Base-by-base conservation (phyloP, 2,113 vertebrate species). In the Indicator indicator region DNA sequence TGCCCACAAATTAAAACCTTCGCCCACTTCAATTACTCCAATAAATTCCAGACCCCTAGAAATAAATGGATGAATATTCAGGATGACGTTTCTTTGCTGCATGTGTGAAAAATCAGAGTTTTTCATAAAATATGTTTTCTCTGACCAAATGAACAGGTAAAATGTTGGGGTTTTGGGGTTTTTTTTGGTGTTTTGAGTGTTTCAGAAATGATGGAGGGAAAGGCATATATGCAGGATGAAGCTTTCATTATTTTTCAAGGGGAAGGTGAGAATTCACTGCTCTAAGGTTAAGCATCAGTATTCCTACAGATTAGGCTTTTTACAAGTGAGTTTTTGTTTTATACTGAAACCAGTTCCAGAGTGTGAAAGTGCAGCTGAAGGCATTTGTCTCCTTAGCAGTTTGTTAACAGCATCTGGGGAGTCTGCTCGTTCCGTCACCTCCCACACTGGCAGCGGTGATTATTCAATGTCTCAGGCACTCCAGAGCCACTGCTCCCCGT, bases 361-460 rank as follows among this genome's bases (percentile, higher is more conserved):
- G 48, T 72, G 87, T 91, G 94, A 95, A 89, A 92, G 75, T 60
- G 83, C 81, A 79, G 86, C 96, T 96, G 69, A 93, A 33, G 70
- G 94, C 89, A 30, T 93, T 96, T 14, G 32, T 90, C 94, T 94
- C 90, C 62, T 72, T 59, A 44, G 71, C 32, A 48, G 75, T 93
- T 95, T 96, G 83, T 96, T 97, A 72, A 76, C 89, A 56, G 90
- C 33, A 50, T 86, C 80, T 77, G 2, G 65, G 44, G 38, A 80
- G 60, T 59, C 80, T 94, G 70, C 54, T 87, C 14, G 2, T 94
- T 89, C 77, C 91, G 95, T 64, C 26, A 0, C 95, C 90, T 95
- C 95, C 89, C 56, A 19, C 26, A 2, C 26, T 97, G 97, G 93
- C 97, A 96, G 93, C 2, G 3, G 60, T 69, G 90, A 94, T 97